phyloP scores from a whole-genome alignment of 2,888 invertebrate species.

The Chromoteleia sp. region DNA sequence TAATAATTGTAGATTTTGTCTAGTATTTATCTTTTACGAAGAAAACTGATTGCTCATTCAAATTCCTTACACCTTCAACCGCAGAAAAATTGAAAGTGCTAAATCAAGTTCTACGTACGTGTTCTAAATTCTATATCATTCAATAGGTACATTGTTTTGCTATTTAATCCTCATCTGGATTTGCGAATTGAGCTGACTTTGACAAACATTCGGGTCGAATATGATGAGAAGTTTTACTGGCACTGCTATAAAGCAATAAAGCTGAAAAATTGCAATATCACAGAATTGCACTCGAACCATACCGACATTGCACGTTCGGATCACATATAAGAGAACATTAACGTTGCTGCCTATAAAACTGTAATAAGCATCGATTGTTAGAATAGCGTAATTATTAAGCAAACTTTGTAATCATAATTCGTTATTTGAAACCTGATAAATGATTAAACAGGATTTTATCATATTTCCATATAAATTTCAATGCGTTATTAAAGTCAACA shows the following conservation, averaged over 20 bases:
- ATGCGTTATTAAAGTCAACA: conserved; percentile 33
- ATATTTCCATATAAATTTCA: conserved; percentile 38
- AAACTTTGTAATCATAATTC: no score
- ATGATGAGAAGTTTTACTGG: conserved; percentile 22
- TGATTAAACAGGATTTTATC: conserved; percentile 37
- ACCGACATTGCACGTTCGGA: no score
- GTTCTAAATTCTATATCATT: conserved; percentile 8
- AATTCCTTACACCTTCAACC: neutral
- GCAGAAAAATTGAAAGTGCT: neutral
- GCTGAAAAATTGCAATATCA: conserved; percentile 23
- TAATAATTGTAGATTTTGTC: no score
- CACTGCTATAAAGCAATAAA: conserved; percentile 11
- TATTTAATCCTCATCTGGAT: conserved; percentile 22
- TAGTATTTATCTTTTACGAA: no score
- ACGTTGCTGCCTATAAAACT: no score
- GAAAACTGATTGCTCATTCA: no score
- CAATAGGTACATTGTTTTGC: conserved; percentile 10
- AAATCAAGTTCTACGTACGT: neutral
- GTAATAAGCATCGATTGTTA: no score
- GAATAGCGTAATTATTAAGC: no score
- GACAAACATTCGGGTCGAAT: conserved; percentile 1
- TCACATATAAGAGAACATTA: conserved; percentile 3
- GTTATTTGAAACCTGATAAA: conserved; percentile 50
- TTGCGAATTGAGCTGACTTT: conserved; percentile 15
- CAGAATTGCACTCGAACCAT: neutral